These are phyloP conservation scores for Drosophila incognita DNA, from an alignment of 2,888 invertebrate genomes.

Conservation along the genomic window DNA sequence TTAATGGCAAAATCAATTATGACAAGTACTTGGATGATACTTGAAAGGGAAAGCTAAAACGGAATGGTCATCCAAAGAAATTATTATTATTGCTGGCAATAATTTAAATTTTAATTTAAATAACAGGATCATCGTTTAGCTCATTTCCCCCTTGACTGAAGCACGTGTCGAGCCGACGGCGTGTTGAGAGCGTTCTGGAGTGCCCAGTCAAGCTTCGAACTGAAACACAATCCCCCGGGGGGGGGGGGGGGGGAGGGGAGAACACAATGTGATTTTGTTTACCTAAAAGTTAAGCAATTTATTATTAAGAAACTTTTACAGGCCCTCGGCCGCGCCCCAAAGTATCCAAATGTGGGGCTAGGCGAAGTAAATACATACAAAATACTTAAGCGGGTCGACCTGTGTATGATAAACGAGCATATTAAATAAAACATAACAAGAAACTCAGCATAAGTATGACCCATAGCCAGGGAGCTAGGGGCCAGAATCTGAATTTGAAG, in stretches of 20 bases:
- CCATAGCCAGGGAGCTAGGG: slow-evolving; percentile 11
- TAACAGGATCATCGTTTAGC: slow-evolving; percentile 48
- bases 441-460: slow-evolving; percentile 25
- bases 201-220: slow-evolving; percentile 1
- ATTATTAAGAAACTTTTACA: slow-evolving; percentile 76
- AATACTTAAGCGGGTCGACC: slow-evolving; percentile 36
- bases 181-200: slow-evolving; percentile 47
- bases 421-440: slow-evolving; percentile 63
- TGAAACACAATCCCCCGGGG: slow-evolving; percentile 5
- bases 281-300: slow-evolving; percentile 78
- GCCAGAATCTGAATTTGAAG: slow-evolving; percentile 17
- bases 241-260: no score
- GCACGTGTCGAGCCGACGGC: slow-evolving; percentile 60
- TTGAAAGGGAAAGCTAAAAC: not conserved
- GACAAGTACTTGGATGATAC: slow-evolving; percentile 16
- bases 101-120: slow-evolving; percentile 62
- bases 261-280: slow-evolving; percentile 68
- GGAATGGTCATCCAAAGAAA: not conserved
- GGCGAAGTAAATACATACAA: slow-evolving; percentile 20
- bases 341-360: slow-evolving; percentile 12
- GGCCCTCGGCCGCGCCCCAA: slow-evolving; percentile 41
- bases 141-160: not conserved
- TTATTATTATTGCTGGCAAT: slow-evolving; percentile 28
- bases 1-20: not conserved
- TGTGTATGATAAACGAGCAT: slow-evolving; percentile 64